These are phyloP conservation scores for Sandelia bainsii DNA, from an alignment of 2,797 vertebrate genomes.

Conservation along the genomic window DNA sequence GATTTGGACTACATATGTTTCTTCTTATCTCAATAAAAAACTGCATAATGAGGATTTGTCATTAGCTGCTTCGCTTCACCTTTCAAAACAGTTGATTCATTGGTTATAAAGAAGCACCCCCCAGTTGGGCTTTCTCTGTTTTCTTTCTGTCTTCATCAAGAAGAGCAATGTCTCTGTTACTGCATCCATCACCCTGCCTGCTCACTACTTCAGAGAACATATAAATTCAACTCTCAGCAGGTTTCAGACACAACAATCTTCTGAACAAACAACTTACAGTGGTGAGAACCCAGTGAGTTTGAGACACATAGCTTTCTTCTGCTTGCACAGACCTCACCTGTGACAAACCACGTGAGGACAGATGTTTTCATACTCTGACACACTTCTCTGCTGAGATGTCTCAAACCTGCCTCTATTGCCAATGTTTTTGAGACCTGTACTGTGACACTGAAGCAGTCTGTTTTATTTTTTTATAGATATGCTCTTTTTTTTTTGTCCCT, in stretches of 20 bases:
- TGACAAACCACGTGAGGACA: conserved; percentile 7
- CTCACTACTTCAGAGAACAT: conserved; percentile 4
- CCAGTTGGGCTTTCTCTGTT: neutral
- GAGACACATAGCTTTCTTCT: neutral
- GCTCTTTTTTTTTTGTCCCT: neutral
- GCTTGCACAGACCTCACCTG: neutral
- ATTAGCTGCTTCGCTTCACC: neutral
- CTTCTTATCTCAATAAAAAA: conserved; percentile 3
- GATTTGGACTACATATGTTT: neutral
- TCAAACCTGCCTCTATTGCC: neutral
- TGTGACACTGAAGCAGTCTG: neutral
- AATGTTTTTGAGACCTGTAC: neutral
- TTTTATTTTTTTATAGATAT: neutral
- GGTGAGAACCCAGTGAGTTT: conserved; percentile 6
- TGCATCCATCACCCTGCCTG: conserved; percentile 4
- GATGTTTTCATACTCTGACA: conserved; percentile 5
- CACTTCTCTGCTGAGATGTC: conserved; percentile 2
- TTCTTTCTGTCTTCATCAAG: neutral
- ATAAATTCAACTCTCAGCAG: conserved; percentile 1
- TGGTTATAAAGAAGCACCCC: neutral
- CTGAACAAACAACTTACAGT: conserved; percentile 12
- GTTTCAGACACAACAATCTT: conserved; percentile 11
- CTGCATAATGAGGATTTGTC: neutral
- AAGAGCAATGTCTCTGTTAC: conserved; percentile 11
- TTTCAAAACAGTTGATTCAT: conserved; percentile 13